Conservation (phyloP, 1,140 invertebrate genomes). For the Lepidurus arcticus region DNA sequence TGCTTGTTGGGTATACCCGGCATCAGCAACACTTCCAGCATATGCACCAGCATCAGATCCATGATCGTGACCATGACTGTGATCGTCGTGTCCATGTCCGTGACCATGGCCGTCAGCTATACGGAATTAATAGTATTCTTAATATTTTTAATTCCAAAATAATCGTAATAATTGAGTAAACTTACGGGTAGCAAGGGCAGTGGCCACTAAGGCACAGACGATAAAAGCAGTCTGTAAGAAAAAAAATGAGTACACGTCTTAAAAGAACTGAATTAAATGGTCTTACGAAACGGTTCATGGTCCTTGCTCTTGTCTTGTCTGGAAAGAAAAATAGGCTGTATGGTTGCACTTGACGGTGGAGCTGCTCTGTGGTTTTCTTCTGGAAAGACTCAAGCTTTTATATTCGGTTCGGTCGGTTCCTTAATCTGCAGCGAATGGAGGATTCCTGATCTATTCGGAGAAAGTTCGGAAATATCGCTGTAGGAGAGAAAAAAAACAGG, state of each 20-base stretch:
- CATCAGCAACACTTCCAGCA: neutral
- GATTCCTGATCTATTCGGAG: neutral
- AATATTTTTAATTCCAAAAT: neutral
- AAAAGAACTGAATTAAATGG: neutral
- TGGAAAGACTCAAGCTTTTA: neutral
- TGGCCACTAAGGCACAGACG: neutral
- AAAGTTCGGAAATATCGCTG: neutral
- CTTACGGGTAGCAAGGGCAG: neutral
- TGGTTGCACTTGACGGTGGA: neutral
- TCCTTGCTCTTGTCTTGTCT: neutral
- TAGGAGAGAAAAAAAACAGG: neutral
- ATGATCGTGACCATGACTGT: neutral
- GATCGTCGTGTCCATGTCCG: neutral
- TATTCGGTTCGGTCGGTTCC: neutral
- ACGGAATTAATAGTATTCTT: neutral
- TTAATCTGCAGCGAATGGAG: neutral
- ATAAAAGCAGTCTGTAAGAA: neutral
- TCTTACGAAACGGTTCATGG: conserved; percentile 8
- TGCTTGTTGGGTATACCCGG: neutral
- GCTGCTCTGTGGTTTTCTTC: conserved; percentile 6
- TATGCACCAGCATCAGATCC: neutral
- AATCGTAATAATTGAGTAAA: neutral
- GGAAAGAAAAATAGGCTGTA: neutral
- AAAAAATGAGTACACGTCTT: neutral
- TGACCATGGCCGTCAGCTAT: conserved; percentile 13